These are phyloP conservation scores for Remorina albescens DNA, from an alignment of 2,797 vertebrate genomes.

Conservation along the genomic window DNA sequence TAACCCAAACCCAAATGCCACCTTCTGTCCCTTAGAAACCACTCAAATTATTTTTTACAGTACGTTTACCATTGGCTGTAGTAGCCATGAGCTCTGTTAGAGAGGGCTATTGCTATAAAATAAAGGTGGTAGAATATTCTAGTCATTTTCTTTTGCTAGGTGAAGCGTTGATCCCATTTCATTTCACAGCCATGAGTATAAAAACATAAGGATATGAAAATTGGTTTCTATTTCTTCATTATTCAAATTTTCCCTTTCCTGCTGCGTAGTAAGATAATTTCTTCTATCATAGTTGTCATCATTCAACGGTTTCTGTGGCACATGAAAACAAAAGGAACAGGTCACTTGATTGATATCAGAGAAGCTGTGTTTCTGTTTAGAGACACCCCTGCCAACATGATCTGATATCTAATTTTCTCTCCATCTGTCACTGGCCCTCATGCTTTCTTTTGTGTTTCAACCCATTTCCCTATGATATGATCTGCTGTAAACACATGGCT, in stretches of 20 bases:
- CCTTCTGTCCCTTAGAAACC: slow-evolving; percentile 8
- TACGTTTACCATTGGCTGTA: slow-evolving; percentile 23
- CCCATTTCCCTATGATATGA: slow-evolving; percentile 21
- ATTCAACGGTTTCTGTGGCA: neutral
- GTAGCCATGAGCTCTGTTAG: neutral
- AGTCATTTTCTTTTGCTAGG: neutral
- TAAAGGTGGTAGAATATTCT: neutral
- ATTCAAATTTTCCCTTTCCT: neutral
- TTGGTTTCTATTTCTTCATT: neutral
- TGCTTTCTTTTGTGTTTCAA: slow-evolving; percentile 14
- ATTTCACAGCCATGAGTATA: neutral
- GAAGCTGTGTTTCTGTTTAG: slow-evolving; percentile 22
- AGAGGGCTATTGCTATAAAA: neutral
- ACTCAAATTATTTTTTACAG: slow-evolving; percentile 35
- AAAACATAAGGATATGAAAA: neutral
- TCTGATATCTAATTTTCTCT: slow-evolving; percentile 46
- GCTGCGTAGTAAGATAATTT: too few species aligned
- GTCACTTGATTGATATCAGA: slow-evolving; percentile 51
- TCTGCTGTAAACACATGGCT: slow-evolving; percentile 30
- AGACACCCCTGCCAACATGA: slow-evolving; percentile 24
- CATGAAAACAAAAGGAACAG: slow-evolving; percentile 11
- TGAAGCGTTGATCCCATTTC: slow-evolving; percentile 9
- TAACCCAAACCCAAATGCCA: slow-evolving; percentile 18
- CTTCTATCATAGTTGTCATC: neutral
- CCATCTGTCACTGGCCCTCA: slow-evolving; percentile 54